Evolutionary conservation across 1,140 invertebrate species (phyloP).

Genomic region (Ladona fulva): DNA sequence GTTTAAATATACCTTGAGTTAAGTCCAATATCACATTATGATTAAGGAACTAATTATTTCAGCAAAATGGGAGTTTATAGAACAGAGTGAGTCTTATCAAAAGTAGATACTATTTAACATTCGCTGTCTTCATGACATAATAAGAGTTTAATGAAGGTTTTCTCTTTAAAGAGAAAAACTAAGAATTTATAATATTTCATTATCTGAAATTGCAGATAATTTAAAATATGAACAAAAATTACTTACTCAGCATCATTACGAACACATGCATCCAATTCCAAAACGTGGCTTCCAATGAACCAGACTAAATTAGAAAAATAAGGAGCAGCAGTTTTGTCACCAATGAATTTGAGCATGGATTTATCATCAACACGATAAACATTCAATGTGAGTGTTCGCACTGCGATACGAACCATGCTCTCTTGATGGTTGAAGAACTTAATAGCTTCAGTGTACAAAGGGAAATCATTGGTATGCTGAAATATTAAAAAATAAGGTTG

Average conservation of each 20-base stretch:
- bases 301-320: conserved; percentile 99
- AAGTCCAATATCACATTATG: too few species aligned
- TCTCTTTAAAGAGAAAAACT: too few species aligned
- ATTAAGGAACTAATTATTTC: too few species aligned
- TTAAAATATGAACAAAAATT: not conserved
- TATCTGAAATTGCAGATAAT: too few species aligned
- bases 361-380: conserved; percentile 92
- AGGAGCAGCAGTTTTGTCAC: conserved; percentile 89
- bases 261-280: conserved; percentile 92
- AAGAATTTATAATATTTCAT: too few species aligned
- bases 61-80: too few species aligned
- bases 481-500: conserved; percentile 37
- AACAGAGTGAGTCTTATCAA: too few species aligned
- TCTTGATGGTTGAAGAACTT: conserved; percentile 99
- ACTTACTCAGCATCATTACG: conserved; percentile 89
- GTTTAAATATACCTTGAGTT: too few species aligned
- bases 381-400: conserved; percentile 93
- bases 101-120: too few species aligned
- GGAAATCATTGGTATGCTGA: conserved; percentile 98
- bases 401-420: conserved; percentile 98
- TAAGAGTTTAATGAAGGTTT: too few species aligned
- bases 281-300: conserved; percentile 97
- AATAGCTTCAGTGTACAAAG: conserved; percentile 96
- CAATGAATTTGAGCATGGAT: conserved; percentile 92
- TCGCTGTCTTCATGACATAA: too few species aligned